Percentiles rank a stretch among this genome's conserved stretches.
These are phyloP conservation scores for Acridotheres tristis DNA, from an alignment of 2,797 vertebrate genomes.

Conservation along the genomic window DNA sequence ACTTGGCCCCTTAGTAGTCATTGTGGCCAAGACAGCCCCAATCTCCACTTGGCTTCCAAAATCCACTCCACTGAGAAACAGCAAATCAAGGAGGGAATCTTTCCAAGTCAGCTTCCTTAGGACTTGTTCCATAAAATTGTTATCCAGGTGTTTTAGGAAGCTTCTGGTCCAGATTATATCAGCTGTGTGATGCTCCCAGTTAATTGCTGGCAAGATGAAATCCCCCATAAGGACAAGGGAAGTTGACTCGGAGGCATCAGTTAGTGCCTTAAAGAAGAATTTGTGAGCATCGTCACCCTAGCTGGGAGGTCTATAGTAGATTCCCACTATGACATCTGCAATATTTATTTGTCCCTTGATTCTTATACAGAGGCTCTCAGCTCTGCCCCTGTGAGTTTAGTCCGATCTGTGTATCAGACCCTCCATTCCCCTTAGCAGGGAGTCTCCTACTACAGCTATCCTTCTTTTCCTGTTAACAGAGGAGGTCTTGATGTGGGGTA, in stretches of 20 bases:
- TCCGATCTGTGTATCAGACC: neutral
- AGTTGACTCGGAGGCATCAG: neutral
- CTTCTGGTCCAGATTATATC: neutral
- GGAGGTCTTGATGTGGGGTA: neutral
- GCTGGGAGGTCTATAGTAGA: neutral
- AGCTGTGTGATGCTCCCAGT: too few species aligned
- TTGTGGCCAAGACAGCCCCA: neutral
- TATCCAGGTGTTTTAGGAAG: neutral
- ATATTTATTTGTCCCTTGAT: neutral
- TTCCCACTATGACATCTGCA: rapidly evolving
- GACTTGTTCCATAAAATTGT: neutral
- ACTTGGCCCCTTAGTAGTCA: rapidly evolving
- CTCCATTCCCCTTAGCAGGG: neutral
- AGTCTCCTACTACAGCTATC: neutral
- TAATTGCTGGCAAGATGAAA: neutral
- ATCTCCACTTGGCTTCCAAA: neutral
- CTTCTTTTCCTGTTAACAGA: neutral
- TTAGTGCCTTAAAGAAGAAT: neutral
- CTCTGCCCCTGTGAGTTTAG: neutral
- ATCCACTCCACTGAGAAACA: too few species aligned
- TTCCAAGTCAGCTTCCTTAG: neutral
- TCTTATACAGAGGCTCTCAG: neutral
- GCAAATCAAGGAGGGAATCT: neutral
- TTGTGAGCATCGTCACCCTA: rapidly evolving
- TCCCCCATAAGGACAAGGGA: neutral